A percentile compares a stretch with the other conserved stretches of the same genome.
Conservation (phyloP, 2,113 vertebrate species). For the Dipodomys spectabilis region DNA sequence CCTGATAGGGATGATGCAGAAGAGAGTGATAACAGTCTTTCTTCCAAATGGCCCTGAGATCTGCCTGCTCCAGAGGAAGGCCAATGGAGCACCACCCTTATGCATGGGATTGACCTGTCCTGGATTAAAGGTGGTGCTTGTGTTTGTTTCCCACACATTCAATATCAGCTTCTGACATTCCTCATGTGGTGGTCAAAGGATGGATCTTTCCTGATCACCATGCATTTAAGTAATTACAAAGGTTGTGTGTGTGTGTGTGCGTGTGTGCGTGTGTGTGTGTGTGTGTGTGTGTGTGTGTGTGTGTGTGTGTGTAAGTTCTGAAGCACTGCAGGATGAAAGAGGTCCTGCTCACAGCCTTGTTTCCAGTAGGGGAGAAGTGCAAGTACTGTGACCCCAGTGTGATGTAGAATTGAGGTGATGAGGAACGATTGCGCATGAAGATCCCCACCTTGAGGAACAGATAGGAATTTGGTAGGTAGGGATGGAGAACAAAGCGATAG, state of each 20-base stretch:
- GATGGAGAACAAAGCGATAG: background rate
- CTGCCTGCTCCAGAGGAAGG: background rate
- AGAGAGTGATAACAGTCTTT: background rate
- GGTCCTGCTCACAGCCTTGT: background rate
- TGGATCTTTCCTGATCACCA: background rate
- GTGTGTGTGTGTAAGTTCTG: background rate
- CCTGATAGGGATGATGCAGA: background rate
- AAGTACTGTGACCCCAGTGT: fast-evolving
- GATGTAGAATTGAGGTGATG: background rate
- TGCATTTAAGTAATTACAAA: background rate
- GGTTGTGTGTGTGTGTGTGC: too few species aligned
- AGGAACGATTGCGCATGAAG: background rate
- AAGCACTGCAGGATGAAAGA: background rate
- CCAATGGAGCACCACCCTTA: too few species aligned
- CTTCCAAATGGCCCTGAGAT: background rate
- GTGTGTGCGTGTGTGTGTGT: too few species aligned
- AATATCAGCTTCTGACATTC: background rate
- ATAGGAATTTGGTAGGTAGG: background rate
- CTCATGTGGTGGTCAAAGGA: background rate
- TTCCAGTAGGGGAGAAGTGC: background rate
- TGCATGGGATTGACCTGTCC: background rate
- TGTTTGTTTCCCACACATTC: background rate
- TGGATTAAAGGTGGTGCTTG: too few species aligned
- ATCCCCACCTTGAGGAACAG: background rate
- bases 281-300: background rate